A percentile compares a stretch with the other conserved stretches of the same genome.
Evolutionary conservation across 2,797 vertebrate species (phyloP).

Genomic region (Eupleurogrammus muticus): DNA sequence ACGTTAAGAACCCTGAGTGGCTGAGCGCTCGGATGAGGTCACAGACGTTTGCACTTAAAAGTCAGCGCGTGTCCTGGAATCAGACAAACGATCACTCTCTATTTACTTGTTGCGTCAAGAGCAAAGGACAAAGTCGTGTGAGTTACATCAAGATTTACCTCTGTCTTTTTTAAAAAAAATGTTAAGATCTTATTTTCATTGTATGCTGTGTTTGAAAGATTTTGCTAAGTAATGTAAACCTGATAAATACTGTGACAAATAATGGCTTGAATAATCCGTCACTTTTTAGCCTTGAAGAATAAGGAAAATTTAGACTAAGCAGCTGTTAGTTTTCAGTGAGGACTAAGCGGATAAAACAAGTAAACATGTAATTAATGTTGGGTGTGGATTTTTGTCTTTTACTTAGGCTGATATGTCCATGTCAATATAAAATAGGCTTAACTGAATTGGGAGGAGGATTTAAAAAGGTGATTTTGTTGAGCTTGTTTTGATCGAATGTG

Average conservation of each 20-base stretch:
- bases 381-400: conserved; percentile 14
- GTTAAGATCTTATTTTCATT: not conserved
- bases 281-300: not conserved
- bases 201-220: not conserved
- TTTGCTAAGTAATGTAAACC: not conserved
- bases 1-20: conserved; percentile 63
- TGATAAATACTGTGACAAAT: conserved; percentile 11
- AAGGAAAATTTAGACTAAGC: not conserved
- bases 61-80: conserved; percentile 33
- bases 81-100: conserved; percentile 41
- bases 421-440: conserved; percentile 33
- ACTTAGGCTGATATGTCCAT: conserved; percentile 21
- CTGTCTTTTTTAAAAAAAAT: not conserved
- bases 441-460: conserved; percentile 14
- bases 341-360: conserved; percentile 6
- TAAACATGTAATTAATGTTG: conserved; percentile 38
- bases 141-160: conserved; percentile 39
- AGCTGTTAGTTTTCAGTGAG: conserved; percentile 5
- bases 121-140: conserved; percentile 57
- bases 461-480: conserved; percentile 26
- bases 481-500: conserved; percentile 1
- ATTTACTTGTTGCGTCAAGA: conserved; percentile 50
- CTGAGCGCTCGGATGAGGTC: conserved; percentile 65
- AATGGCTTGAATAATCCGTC: not conserved
- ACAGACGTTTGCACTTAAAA: conserved; percentile 57